Evolutionary conservation across 2,113 vertebrate species (phyloP).

Genomic region (Hippocampus abdominalis): DNA sequence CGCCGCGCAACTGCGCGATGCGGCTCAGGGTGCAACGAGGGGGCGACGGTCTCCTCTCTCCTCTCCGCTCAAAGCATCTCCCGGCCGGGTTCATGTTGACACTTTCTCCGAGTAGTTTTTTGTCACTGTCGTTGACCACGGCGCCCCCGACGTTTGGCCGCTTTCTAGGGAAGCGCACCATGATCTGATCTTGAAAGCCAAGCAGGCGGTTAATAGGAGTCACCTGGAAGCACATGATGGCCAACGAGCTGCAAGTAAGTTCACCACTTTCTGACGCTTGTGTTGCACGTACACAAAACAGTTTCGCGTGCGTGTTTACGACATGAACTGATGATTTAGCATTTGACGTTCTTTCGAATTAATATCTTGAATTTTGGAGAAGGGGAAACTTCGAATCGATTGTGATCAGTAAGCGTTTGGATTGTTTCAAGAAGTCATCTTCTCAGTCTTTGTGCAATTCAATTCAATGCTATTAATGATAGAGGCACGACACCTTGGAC

Average conservation of each 20-base stretch:
- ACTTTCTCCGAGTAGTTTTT: not conserved
- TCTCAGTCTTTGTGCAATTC: not conserved
- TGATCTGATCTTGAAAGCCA: conserved; percentile 34
- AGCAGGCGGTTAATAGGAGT: conserved; percentile 16
- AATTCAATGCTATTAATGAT: not conserved
- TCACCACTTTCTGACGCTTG: conserved; percentile 1
- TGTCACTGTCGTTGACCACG: not conserved
- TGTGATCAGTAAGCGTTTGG: no score
- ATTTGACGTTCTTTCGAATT: no score
- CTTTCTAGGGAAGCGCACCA: conserved; percentile 5
- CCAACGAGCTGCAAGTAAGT: conserved; percentile 68
- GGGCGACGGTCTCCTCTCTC: conserved; percentile 40
- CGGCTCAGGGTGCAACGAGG: conserved; percentile 34
- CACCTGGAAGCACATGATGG: conserved; percentile 48
- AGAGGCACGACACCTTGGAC: not conserved
- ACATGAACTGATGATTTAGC: not conserved
- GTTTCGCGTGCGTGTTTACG: not conserved
- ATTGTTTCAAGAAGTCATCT: not conserved
- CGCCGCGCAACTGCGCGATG: conserved; percentile 38
- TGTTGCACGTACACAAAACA: not conserved
- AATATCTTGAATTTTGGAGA: no score
- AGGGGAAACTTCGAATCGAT: no score
- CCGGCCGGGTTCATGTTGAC: not conserved
- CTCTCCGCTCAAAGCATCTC: conserved; percentile 21
- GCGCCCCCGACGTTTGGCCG: not conserved